These are phyloP conservation scores for Mnemiopsis leidyi DNA, from an alignment of 37 sponge, comb jelly and placozoan genomes.

Conservation along the genomic window DNA sequence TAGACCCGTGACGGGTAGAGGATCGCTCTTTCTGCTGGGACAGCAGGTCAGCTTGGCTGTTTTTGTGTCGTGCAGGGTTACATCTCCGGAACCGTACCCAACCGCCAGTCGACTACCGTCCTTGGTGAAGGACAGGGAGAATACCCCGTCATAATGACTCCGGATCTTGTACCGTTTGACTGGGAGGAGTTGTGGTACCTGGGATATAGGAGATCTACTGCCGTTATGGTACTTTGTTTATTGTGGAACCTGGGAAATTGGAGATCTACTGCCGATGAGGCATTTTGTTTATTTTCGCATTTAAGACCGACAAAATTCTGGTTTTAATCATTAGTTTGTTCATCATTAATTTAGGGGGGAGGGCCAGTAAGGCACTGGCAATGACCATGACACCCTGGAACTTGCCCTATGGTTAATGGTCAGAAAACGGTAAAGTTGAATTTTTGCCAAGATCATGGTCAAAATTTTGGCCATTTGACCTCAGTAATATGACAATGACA, in stretches of 20 bases:
- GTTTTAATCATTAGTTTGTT: too few relatives aligned
- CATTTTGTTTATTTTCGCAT: too few relatives aligned
- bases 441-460: too few relatives aligned
- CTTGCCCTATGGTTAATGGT: too few relatives aligned
- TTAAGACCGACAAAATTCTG: too few relatives aligned
- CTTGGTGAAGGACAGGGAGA: constrained; percentile 6
- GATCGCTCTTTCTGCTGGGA: constrained; percentile 36
- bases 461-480: too few relatives aligned
- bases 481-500: too few relatives aligned
- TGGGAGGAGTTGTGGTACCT: constrained; percentile 24
- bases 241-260: background rate
- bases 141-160: constrained; percentile 19
- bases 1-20: constrained; percentile 9
- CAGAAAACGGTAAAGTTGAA: too few relatives aligned
- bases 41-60: constrained; percentile 2
- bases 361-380: too few relatives aligned
- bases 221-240: background rate
- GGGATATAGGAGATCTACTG: background rate
- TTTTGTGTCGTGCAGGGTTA: background rate
- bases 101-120: background rate
- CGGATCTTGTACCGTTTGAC: constrained; percentile 41
- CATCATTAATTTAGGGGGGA: too few relatives aligned
- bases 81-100: constrained; percentile 42
- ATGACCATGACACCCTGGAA: too few relatives aligned
- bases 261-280: too few relatives aligned